Percentiles rank a stretch among this genome's conserved stretches.
Conservation (phyloP, 2,113 vertebrate genomes). For the Peromyscus californicus region DNA sequence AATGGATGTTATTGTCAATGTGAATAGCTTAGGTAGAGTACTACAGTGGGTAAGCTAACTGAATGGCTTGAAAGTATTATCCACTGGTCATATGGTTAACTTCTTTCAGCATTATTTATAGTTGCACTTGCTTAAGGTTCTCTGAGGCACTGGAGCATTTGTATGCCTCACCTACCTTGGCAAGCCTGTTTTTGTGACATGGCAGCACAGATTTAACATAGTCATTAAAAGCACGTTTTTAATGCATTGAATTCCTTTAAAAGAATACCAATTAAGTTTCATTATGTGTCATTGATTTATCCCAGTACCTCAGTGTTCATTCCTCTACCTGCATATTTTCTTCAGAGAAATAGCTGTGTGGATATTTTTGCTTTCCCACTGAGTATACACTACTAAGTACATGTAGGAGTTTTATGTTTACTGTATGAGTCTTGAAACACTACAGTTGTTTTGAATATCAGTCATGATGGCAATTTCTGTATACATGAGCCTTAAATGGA, state of each 20-base stretch:
- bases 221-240: conserved; percentile 92
- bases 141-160: conserved; percentile 90
- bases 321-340: conserved; percentile 90
- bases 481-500: conserved; percentile 96
- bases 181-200: conserved; percentile 91
- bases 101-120: conserved; percentile 91
- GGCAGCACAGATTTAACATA: conserved; percentile 91
- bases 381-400: conserved; percentile 92
- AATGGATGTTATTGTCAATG: conserved; percentile 89
- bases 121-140: conserved; percentile 92
- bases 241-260: conserved; percentile 88
- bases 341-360: conserved; percentile 88
- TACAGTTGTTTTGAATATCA: conserved; percentile 90
- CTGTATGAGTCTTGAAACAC: conserved; percentile 90
- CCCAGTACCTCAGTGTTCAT: conserved; percentile 92
- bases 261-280: conserved; percentile 92
- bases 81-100: conserved; percentile 90
- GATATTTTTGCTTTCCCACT: conserved; percentile 91
- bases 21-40: conserved; percentile 91
- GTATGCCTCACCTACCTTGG: conserved; percentile 94
- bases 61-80: conserved; percentile 92
- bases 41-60: conserved; percentile 89
- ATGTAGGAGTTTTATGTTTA: conserved; percentile 90
- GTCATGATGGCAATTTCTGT: conserved; percentile 94
- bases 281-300: conserved; percentile 89